Percentiles rank a stretch among this genome's conserved stretches.
Evolutionary conservation across 2,113 vertebrate genomes (phyloP).

Genomic region (Bucco capensis): DNA sequence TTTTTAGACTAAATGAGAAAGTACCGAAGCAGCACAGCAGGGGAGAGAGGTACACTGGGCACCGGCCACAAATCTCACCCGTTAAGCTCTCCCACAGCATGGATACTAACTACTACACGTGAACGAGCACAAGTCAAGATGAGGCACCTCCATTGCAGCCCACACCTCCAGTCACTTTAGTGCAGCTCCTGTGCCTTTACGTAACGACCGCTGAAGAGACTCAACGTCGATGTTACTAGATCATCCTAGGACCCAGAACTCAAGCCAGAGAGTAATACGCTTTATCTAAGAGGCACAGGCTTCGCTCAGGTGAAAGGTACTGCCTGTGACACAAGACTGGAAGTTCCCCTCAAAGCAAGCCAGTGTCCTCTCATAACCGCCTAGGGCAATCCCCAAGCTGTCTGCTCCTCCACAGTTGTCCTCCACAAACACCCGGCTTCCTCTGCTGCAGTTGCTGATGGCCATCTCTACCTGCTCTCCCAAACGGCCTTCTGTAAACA

Average conservation of each 20-base stretch:
- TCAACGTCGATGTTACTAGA: background rate
- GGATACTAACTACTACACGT: background rate
- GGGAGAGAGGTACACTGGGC: background rate
- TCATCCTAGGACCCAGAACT: background rate
- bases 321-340: background rate
- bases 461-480: background rate
- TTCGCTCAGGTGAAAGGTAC: background rate
- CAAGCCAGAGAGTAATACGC: background rate
- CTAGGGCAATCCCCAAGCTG: background rate
- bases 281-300: background rate
- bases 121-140: background rate
- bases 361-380: background rate
- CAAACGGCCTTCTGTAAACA: background rate
- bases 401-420: background rate
- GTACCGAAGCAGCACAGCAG: rapidly evolving
- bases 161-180: background rate
- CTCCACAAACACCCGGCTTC: background rate
- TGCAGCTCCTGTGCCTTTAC: background rate
- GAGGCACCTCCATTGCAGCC: background rate
- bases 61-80: background rate
- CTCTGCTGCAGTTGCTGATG: background rate
- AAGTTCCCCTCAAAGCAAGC: background rate
- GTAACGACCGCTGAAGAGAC: background rate
- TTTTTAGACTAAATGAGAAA: background rate
- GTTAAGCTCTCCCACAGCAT: background rate